Conservation (phyloP, 2,888 invertebrate species). For the Danaus chrysippus region DNA sequence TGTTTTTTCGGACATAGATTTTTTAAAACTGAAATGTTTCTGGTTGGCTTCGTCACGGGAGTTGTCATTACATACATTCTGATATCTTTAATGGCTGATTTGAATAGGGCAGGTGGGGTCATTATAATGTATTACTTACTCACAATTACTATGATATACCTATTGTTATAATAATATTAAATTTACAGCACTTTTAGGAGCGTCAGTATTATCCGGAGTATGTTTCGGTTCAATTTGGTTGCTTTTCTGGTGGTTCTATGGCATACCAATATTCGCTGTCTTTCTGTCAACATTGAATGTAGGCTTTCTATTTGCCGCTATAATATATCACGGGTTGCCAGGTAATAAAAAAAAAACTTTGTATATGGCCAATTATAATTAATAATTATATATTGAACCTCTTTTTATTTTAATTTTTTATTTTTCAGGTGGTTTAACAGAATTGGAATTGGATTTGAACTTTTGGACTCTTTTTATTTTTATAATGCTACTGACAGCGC, state of each 20-base stretch:
- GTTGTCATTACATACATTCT: constrained; percentile 77
- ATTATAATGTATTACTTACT: background rate
- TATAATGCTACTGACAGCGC: constrained; percentile 68
- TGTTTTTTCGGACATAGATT: constrained; percentile 82
- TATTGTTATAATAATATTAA: constrained; percentile 24
- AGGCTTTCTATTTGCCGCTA: constrained; percentile 80
- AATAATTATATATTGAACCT: background rate
- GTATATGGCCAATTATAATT: background rate
- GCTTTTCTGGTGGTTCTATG: constrained; percentile 81
- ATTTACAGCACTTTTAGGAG: constrained; percentile 71
- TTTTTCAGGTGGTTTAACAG: constrained; percentile 63
- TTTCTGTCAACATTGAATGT: constrained; percentile 78
- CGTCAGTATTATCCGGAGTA: constrained; percentile 75
- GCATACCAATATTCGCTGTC: constrained; percentile 80
- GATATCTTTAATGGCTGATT: constrained; percentile 45
- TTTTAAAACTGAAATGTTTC: constrained; percentile 80
- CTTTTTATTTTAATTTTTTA: constrained; percentile 9
- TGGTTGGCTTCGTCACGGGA: constrained; percentile 80
- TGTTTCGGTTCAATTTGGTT: constrained; percentile 81
- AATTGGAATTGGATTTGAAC: constrained; percentile 75
- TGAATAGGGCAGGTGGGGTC: constrained; percentile 41
- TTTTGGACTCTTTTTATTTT: constrained; percentile 82
- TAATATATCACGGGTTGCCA: constrained; percentile 78
- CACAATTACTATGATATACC: background rate
- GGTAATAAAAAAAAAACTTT: constrained; percentile 66